Conservation (phyloP, 2,113 vertebrate species). For the Callospermophilus lateralis region DNA sequence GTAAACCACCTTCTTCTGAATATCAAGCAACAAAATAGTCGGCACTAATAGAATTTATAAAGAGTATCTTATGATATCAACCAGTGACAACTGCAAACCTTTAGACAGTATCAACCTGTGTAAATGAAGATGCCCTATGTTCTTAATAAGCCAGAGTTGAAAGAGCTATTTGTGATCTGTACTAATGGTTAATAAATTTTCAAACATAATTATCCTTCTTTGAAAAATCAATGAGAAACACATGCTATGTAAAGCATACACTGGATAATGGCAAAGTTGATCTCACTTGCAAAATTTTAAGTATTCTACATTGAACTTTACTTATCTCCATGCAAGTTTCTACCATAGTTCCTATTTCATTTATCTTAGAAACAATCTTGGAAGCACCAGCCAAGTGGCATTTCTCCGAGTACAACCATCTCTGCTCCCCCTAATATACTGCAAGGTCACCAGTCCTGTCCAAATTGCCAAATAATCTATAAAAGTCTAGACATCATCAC, state of each 20-base stretch:
- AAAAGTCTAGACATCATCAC: not conserved
- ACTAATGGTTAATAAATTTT: not conserved
- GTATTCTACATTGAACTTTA: not conserved
- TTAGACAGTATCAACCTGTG: not conserved
- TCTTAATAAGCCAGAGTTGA: not conserved
- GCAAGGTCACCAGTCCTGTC: not conserved
- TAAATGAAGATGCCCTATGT: not conserved
- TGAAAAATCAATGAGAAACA: not conserved
- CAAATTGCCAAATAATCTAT: not conserved
- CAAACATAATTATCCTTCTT: not conserved
- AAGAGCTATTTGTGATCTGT: not conserved
- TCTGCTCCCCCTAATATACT: not conserved
- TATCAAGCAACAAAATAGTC: not conserved
- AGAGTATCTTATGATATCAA: not conserved
- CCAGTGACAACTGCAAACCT: not conserved
- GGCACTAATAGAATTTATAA: not conserved
- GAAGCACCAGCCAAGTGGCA: not conserved
- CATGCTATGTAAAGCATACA: not conserved
- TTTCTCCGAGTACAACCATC: not conserved
- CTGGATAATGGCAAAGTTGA: not conserved
- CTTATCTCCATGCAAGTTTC: not conserved
- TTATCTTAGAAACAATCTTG: constrained; percentile 25
- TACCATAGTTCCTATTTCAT: not conserved
- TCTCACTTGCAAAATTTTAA: not conserved
- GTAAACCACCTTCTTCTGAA: not conserved